These are phyloP conservation scores for Solenodon paradoxus DNA, from an alignment of 2,113 vertebrate species.

Conservation along the genomic window DNA sequence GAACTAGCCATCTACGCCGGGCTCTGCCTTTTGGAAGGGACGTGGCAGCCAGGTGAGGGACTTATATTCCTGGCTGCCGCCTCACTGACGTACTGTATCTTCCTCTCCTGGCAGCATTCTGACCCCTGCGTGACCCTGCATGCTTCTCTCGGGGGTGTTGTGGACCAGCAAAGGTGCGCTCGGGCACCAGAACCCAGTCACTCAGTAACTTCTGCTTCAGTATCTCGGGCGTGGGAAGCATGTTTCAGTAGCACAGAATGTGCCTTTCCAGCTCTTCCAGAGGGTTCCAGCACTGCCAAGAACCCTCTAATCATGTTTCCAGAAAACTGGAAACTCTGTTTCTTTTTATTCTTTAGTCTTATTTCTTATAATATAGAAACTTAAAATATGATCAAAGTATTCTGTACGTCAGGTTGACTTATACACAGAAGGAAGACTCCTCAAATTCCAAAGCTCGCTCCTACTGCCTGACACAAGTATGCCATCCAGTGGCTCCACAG, in stretches of 20 bases:
- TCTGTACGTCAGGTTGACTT: not conserved
- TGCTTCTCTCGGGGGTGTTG: not conserved
- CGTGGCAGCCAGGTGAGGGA: not conserved
- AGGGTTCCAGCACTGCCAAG: too few species aligned
- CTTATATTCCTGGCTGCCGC: not conserved
- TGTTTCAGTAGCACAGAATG: not conserved
- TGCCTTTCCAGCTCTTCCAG: not conserved
- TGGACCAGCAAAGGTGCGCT: too few species aligned
- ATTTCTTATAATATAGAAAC: not conserved
- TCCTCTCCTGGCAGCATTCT: too few species aligned
- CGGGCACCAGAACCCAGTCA: too few species aligned
- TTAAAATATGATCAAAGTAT: not conserved
- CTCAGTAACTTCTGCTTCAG: accelerated
- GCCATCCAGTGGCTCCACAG: not conserved
- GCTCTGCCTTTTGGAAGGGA: not conserved
- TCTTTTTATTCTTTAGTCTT: not conserved
- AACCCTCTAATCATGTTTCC: too few species aligned
- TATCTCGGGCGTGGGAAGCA: accelerated
- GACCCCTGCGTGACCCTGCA: accelerated
- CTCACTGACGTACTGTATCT: not conserved
- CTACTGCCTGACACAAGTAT: not conserved
- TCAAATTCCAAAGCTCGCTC: not conserved
- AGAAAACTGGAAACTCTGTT: too few species aligned
- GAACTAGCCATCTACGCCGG: too few species aligned
- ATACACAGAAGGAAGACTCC: not conserved